Evolutionary conservation across 2,888 invertebrate species (phyloP).

Genomic region (Schizotus pectinicornis): DNA sequence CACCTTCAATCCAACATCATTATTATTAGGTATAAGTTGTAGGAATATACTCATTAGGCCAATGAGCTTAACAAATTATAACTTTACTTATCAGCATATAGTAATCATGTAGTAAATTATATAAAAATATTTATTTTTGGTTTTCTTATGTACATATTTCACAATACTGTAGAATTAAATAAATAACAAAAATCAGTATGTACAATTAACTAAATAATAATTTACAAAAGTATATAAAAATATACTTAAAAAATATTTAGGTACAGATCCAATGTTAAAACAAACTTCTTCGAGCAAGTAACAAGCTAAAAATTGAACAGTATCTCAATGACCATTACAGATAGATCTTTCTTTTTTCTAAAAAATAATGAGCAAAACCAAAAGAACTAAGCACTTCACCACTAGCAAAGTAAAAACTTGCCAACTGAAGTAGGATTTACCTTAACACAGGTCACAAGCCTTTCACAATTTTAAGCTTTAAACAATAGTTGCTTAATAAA

Average conservation of each 20-base stretch:
- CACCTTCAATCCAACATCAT: too few species aligned
- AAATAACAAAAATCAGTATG: conserved; percentile 9
- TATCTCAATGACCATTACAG: too few species aligned
- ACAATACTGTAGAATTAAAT: conserved; percentile 33
- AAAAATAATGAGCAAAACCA: conserved; percentile 1
- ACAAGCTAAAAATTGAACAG: too few species aligned
- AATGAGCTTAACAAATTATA: too few species aligned
- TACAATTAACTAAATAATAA: conserved; percentile 6
- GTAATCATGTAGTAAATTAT: neutral
- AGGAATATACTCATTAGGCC: too few species aligned
- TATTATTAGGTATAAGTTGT: too few species aligned
- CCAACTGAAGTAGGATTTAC: neutral
- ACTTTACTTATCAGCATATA: too few species aligned
- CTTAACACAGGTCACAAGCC: neutral
- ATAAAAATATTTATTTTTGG: conserved; percentile 40
- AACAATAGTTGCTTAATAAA: neutral
- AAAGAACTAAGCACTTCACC: too few species aligned
- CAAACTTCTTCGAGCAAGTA: neutral
- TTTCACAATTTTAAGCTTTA: neutral
- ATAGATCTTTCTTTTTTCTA: neutral
- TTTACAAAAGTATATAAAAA: conserved; percentile 6
- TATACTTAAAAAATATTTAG: conserved; percentile 1
- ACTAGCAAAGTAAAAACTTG: too few species aligned
- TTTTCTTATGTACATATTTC: conserved; percentile 37
- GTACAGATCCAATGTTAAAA: neutral